These are phyloP conservation scores for Lepetodrilus schrolli DNA, from an alignment of 2,888 invertebrate species.

Conservation along the genomic window DNA sequence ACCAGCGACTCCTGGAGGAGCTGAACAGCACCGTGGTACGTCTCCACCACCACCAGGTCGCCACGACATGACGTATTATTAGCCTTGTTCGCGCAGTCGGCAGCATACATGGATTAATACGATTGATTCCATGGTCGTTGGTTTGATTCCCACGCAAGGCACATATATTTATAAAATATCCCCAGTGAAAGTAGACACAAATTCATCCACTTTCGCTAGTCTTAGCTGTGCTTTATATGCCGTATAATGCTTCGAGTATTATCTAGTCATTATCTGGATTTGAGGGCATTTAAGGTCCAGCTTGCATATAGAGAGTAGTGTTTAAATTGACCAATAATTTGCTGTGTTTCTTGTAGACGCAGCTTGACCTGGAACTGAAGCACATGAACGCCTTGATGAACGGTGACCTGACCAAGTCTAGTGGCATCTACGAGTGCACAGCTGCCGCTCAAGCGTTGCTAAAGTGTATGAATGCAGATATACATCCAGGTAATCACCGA, in stretches of 20 bases:
- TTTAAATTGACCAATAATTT: too few relatives aligned
- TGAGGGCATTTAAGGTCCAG: too few relatives aligned
- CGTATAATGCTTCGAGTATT: not conserved
- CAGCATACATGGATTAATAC: too few relatives aligned
- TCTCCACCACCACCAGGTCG: too few relatives aligned
- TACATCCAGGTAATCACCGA: slow-evolving; percentile 69
- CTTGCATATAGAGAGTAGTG: too few relatives aligned
- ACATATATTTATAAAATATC: too few relatives aligned
- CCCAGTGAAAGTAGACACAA: too few relatives aligned
- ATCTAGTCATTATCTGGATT: not conserved
- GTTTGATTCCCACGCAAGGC: too few relatives aligned
- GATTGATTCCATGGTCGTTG: too few relatives aligned
- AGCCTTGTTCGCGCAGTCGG: too few relatives aligned
- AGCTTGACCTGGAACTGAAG: slow-evolving; percentile 82
- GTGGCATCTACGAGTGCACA: slow-evolving; percentile 76
- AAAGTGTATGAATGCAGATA: slow-evolving; percentile 81
- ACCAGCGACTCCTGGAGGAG: slow-evolving; percentile 85
- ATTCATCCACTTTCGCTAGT: too few relatives aligned
- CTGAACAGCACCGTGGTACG: slow-evolving; percentile 86
- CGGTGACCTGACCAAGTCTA: slow-evolving; percentile 82
- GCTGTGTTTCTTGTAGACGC: slow-evolving; percentile 45
- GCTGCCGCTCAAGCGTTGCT: slow-evolving; percentile 84
- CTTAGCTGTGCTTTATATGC: not conserved
- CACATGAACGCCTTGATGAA: slow-evolving; percentile 83
- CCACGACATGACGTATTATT: too few relatives aligned